These are phyloP conservation scores for Etia nguti DNA, from an alignment of 2,113 vertebrate species.

Conservation along the genomic window DNA sequence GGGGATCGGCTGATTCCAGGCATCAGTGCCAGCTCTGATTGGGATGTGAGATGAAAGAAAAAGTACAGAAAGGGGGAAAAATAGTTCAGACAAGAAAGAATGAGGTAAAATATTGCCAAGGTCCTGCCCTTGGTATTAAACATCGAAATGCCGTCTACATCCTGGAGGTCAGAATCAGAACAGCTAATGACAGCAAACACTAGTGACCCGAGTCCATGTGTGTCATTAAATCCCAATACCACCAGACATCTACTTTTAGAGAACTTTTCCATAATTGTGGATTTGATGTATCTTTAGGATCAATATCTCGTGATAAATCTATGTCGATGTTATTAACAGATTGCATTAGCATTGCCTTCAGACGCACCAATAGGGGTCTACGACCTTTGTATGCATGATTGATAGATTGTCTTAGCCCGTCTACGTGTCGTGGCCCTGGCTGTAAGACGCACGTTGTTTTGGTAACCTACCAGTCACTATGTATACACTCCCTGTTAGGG, in stretches of 20 bases:
- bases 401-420: conserved; percentile 62
- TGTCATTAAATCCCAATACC: conserved; percentile 27
- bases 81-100: not conserved
- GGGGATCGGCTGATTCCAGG: not conserved
- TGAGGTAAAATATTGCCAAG: not conserved
- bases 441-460: conserved; percentile 55
- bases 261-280: conserved; percentile 28
- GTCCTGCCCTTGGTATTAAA: not conserved
- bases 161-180: conserved; percentile 20
- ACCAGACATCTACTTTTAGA: conserved; percentile 16
- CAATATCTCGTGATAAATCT: conserved; percentile 55
- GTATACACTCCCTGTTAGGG: conserved; percentile 32
- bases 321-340: conserved; percentile 59
- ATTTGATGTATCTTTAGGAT: conserved; percentile 38
- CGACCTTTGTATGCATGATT: conserved; percentile 63
- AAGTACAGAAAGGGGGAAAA: not conserved
- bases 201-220: conserved; percentile 18
- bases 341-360: conserved; percentile 69
- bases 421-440: conserved; percentile 31
- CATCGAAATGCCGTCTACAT: not conserved
- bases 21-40: not conserved
- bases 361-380: conserved; percentile 49
- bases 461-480: conserved; percentile 49
- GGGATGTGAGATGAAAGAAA: not conserved
- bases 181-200: conserved; percentile 16